These are phyloP conservation scores for Tinea semifulvella DNA, from an alignment of 2,888 invertebrate genomes.

Conservation along the genomic window DNA sequence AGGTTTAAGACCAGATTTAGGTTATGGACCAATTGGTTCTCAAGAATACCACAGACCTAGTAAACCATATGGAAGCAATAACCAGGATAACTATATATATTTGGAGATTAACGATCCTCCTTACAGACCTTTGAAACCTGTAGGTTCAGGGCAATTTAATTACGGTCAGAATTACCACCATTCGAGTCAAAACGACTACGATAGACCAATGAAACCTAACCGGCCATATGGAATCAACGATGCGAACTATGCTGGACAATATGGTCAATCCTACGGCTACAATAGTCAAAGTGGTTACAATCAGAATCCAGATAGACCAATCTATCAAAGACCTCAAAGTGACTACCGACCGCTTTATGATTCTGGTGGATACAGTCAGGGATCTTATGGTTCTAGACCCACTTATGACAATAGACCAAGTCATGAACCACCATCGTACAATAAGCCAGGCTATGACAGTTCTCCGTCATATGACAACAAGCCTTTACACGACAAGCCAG, in stretches of 20 bases:
- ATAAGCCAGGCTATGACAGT: constrained; percentile 16
- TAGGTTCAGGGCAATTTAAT: constrained; percentile 14
- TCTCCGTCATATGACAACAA: constrained; percentile 18
- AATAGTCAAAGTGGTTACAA: constrained; percentile 18
- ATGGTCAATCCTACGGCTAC: constrained; percentile 19
- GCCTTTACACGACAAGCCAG: constrained; percentile 22
- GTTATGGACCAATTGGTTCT: constrained; percentile 15
- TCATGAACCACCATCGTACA: not conserved
- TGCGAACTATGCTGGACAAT: constrained; percentile 25
- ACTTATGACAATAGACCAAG: constrained; percentile 13
- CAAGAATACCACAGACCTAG: not conserved
- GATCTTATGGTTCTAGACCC: constrained; percentile 14
- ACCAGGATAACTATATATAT: constrained; percentile 43
- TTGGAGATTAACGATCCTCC: constrained; percentile 52
- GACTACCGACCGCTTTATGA: not conserved
- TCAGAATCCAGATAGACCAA: constrained; percentile 13
- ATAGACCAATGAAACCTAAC: not conserved
- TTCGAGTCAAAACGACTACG: not conserved
- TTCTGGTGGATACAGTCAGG: constrained; percentile 20
- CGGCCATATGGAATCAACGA: constrained; percentile 13
- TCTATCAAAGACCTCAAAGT: not conserved
- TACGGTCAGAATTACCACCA: constrained; percentile 23
- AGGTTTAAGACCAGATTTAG: not conserved
- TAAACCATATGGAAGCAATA: constrained; percentile 16
- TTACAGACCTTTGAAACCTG: constrained; percentile 29